Evolutionary conservation across 2,113 vertebrate species (phyloP), one percentile per base, ranked within the genome.

Genomic region (Symphodus melops): DNA sequence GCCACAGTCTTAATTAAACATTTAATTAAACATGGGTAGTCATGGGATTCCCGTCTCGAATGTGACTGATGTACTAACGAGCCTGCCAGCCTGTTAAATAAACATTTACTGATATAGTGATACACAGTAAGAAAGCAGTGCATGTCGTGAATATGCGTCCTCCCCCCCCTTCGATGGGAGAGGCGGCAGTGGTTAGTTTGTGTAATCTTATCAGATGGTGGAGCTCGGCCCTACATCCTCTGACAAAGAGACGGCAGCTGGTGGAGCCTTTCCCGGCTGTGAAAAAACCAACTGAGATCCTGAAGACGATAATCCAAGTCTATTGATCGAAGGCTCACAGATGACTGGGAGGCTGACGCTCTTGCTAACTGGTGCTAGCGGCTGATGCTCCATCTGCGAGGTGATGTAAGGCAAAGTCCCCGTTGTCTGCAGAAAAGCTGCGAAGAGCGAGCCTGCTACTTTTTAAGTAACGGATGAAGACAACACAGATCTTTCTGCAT

Each of bases 241-340:
- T 55, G 84, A 89, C 75, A 88, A 71, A 76, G 86, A 80, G 68
- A 9, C 51, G 84, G 74, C 77, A 76, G 84, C 79, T 77, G 71
- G 52, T 65, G 68, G 75, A 72, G 68, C 51, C 82, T 80, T 73
- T 53, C 66, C 75, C 85, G 0, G 66, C 60, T 12, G 69, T 85
- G 84, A 88, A 72, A 85, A 85, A 89, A 91, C 69, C 84, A 79
- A 75, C 36, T 8, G 56, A 64, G 81, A 90, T 86, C 74, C 74
- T 37, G 73, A 28, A 66, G 86, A 82, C 66, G 83, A 91, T 87
- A 86, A 88, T 77, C 77, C 78, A 25, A 78, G 63, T 62, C 66
- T 74, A 85, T 78, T 77, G 86, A 89, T 87, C 75, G 65, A 69
- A 84, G 67, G 78, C 72, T 75, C 68, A 14, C 63, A 16, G 84